Percentiles rank a stretch among this genome's conserved stretches.
Evolutionary conservation across 1,140 invertebrate species (phyloP).

Genomic region (Bombus vancouverensis): DNA sequence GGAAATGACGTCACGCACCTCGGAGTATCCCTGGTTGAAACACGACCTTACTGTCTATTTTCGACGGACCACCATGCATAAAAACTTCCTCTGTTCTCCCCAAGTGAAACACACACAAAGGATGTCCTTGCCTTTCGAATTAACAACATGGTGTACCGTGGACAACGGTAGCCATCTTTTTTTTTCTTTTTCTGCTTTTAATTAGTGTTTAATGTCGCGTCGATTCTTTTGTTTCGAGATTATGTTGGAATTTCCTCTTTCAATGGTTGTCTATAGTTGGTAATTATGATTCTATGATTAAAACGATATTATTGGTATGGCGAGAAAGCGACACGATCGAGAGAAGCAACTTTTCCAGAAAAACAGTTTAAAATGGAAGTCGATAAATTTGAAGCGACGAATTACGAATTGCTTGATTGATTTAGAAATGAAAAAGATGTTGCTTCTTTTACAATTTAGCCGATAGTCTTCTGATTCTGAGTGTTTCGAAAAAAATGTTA

Average conservation of each 20-base stretch:
- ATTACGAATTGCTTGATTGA: no score
- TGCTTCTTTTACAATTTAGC: no score
- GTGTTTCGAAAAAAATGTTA: no score
- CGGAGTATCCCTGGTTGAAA: constrained; percentile 66
- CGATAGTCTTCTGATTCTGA: no score
- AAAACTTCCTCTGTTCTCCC: constrained; percentile 52
- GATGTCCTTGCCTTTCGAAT: constrained; percentile 27
- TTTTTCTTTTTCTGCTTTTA: background rate
- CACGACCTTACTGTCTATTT: constrained; percentile 57
- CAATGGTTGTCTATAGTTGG: no score
- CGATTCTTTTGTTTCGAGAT: background rate
- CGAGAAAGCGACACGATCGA: no score
- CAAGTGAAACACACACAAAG: constrained; percentile 36
- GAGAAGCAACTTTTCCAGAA: no score
- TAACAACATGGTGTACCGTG: constrained; percentile 5
- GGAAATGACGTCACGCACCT: constrained; percentile 79
- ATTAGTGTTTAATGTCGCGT: background rate
- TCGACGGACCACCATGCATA: constrained; percentile 60
- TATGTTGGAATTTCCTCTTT: background rate
- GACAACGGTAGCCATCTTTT: background rate
- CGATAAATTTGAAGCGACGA: no score
- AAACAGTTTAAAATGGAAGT: no score
- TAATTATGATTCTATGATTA: background rate
- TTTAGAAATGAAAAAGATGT: no score
- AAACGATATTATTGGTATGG: background rate